phyloP scores from a whole-genome alignment of 2,113 vertebrate species.

The Amblyopsis rosae region DNA sequence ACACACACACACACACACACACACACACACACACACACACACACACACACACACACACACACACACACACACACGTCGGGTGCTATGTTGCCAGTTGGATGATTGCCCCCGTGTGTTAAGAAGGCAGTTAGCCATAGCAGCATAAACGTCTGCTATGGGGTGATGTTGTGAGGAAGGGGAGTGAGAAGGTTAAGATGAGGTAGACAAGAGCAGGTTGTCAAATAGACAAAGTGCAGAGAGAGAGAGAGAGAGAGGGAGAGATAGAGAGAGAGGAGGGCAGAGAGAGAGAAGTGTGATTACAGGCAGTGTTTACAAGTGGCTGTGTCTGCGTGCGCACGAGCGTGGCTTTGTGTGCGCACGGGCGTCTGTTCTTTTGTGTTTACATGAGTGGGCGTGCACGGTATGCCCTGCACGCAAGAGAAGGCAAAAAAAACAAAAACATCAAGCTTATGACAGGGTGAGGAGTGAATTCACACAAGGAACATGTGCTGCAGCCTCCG shows the following conservation, averaged over 20 bases:
- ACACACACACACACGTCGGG: constrained; percentile 13
- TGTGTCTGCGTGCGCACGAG: constrained; percentile 4
- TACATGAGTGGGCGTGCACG: constrained; percentile 10
- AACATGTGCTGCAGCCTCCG: constrained; percentile 27
- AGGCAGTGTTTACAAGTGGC: constrained; percentile 45
- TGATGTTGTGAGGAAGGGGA: not conserved
- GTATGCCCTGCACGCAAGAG: not conserved
- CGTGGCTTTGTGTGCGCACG: not conserved
- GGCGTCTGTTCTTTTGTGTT: not conserved
- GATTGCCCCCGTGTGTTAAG: constrained; percentile 15
- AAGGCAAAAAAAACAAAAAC: not conserved
- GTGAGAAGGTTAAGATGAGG: not conserved
- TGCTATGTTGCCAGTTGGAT: constrained; percentile 27
- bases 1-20: no score
- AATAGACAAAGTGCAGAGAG: constrained; percentile 47
- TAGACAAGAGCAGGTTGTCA: constrained; percentile 38
- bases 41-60: constrained; percentile 7
- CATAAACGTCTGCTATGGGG: constrained; percentile 15
- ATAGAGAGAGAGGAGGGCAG: constrained; percentile 10
- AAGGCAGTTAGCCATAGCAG: constrained; percentile 10
- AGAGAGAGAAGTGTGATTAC: constrained; percentile 36
- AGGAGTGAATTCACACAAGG: constrained; percentile 46
- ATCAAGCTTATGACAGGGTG: constrained; percentile 6
- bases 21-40: no score
- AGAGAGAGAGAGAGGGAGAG: not conserved